Base-by-base conservation (phyloP, 2,797 vertebrate genomes). In the Aeoliscus strigatus region DNA sequence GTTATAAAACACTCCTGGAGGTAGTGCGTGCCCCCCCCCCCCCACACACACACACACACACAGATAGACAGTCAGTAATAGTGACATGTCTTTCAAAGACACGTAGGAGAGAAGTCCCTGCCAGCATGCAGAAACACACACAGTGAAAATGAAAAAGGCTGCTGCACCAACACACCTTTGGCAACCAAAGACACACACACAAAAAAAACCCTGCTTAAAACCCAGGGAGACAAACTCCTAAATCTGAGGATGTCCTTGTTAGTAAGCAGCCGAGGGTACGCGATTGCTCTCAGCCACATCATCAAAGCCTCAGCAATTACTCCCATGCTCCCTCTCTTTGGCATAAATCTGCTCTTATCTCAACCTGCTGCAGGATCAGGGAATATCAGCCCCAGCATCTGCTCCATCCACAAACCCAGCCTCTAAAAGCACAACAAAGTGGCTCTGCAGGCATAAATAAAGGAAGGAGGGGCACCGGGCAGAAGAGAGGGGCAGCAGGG, bases 291-390 rank as follows among this genome's bases (percentile, higher is more conserved):
- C 72, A 75, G 79, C 73, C 72, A 60, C 74, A 76, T 80, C 84
- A 86, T 87, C 84, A 86, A 86, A 87, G 82, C 73, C 47, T 46
- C 63, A 23, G 69, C 77, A 83, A 83, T 85, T 81, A 84, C 79
- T 80, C 76, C 80, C 79, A 61, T 76, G 80, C 73, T 76, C 81
- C 70, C 60, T 73, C 71, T 55, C 80, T 77, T 70, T 49, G 65
- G 82, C 81, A 82, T 86, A 81, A 86, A 86, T 86, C 83, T 84
- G 73, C 77, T 80, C 76, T 86, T 86, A 86, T 87, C 84, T 85
- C 55, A 2, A 64, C 74, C 62, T 29, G 61, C 76, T 77, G 79
- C 71, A 73, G 79, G 80, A 85, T 80, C 78, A 70, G 77, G 75
- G 66, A 77, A 79, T 79, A 84, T 82, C 82, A 77, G 74, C 61